Evolutionary conservation across 2,797 vertebrate genomes (phyloP).

Genomic region (Sebastes minor): DNA sequence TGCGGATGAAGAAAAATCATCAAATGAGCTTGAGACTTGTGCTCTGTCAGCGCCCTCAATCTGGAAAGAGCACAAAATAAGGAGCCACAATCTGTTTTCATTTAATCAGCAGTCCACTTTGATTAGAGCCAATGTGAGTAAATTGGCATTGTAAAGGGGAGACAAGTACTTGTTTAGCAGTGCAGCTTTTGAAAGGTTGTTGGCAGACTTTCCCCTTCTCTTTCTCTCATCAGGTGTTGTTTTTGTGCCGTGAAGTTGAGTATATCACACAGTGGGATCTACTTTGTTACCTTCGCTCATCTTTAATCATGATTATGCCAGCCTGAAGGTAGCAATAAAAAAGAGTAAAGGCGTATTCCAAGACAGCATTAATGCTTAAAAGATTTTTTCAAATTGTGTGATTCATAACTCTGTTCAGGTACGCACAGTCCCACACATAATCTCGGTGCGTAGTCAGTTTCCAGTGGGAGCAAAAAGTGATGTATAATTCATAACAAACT

Average conservation of each 20-base stretch:
- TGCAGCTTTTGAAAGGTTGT: constrained; percentile 56
- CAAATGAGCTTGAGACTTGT: constrained; percentile 42
- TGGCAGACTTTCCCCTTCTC: constrained; percentile 31
- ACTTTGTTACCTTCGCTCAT: constrained; percentile 25
- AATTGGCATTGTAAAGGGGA: constrained; percentile 35
- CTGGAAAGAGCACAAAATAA: constrained; percentile 15
- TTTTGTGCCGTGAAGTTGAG: constrained; percentile 39
- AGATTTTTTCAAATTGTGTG: background rate
- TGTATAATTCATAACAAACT: constrained; percentile 8
- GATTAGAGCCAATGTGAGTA: constrained; percentile 51
- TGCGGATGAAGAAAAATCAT: constrained; percentile 29
- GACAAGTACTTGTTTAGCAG: constrained; percentile 54
- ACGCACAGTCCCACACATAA: background rate
- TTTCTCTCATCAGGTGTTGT: constrained; percentile 33
- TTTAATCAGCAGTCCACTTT: constrained; percentile 62
- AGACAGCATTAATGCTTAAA: constrained; percentile 12
- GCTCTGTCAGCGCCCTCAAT: constrained; percentile 23
- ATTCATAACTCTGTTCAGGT: constrained; percentile 24
- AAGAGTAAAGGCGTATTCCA: constrained; percentile 7
- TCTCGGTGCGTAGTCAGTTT: constrained; percentile 19
- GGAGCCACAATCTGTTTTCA: constrained; percentile 53
- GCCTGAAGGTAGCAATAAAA: constrained; percentile 15
- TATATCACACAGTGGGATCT: constrained; percentile 35
- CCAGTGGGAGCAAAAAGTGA: background rate
- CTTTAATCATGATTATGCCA: constrained; percentile 48